Conservation (phyloP, 35 echinoderm and acorn worm species). For the Lytechinus variegatus region DNA sequence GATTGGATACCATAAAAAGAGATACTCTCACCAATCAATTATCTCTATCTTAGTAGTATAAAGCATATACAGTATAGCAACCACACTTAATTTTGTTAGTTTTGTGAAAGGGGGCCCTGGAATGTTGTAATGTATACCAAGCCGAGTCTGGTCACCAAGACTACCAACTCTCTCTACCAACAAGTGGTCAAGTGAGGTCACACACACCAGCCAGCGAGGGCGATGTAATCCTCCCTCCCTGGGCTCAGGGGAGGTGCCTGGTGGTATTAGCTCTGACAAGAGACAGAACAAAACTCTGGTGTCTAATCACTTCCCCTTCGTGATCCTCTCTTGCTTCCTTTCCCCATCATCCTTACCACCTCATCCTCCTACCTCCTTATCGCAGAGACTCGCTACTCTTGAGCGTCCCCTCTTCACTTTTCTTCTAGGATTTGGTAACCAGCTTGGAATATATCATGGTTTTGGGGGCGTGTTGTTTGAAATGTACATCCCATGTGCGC, state of each 20-base stretch:
- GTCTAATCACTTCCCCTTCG: not conserved
- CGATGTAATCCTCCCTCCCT: not conserved
- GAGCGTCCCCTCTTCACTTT: not conserved
- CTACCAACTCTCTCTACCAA: not conserved
- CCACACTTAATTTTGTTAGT: not conserved
- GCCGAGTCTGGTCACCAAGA: not conserved
- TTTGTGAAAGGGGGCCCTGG: not conserved
- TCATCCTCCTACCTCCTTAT: not conserved
- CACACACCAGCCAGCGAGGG: not conserved
- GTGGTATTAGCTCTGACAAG: slow-evolving; percentile 3
- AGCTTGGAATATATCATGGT: not conserved
- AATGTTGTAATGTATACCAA: not conserved
- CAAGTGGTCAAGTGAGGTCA: slow-evolving; percentile 1
- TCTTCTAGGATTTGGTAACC: not conserved
- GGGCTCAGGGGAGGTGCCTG: not conserved
- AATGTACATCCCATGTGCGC: not conserved
- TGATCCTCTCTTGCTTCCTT: not conserved
- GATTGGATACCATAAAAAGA: too few species aligned
- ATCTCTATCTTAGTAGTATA: too few species aligned
- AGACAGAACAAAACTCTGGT: not conserved
- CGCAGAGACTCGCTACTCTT: not conserved
- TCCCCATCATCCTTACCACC: not conserved
- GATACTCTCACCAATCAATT: too few species aligned
- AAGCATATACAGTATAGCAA: not conserved
- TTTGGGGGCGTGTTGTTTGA: not conserved